Evolutionary conservation across 1,140 invertebrate species (phyloP).

Genomic region (Drosophila virilis): DNA sequence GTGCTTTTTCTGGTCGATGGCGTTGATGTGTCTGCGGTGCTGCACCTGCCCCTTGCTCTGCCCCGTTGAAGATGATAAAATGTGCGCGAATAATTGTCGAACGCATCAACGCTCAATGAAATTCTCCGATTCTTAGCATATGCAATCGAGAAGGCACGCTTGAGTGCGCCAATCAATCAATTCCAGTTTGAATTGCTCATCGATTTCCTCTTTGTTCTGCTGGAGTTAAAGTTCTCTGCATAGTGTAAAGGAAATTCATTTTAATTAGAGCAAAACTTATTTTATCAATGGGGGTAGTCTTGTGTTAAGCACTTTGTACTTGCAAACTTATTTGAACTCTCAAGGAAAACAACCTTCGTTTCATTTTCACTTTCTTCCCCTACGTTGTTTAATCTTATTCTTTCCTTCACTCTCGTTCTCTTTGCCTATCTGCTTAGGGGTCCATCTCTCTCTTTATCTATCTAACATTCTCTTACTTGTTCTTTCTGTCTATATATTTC

Average conservation of each 20-base stretch:
- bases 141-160: slow-evolving; percentile 10
- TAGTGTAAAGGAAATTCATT: too few species aligned
- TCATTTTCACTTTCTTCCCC: too few species aligned
- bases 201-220: not conserved
- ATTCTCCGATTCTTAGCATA: slow-evolving; percentile 22
- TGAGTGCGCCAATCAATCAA: slow-evolving; percentile 72
- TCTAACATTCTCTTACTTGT: not conserved
- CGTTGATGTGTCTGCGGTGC: slow-evolving; percentile 38
- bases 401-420: not conserved
- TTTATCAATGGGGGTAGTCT: too few species aligned
- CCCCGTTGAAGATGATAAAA: slow-evolving; percentile 55
- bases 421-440: not conserved
- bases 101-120: slow-evolving; percentile 58
- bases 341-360: not conserved
- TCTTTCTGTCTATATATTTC: not conserved
- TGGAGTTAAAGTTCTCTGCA: not conserved
- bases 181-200: not conserved
- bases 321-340: too few species aligned
- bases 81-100: slow-evolving; percentile 76
- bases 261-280: too few species aligned
- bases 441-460: not conserved
- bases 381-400: not conserved
- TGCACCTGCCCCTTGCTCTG: not conserved
- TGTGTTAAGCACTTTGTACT: too few species aligned
- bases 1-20: slow-evolving; percentile 21